These are phyloP conservation scores for Dichetophora obliterata DNA, from an alignment of 2,888 invertebrate genomes.

Conservation along the genomic window DNA sequence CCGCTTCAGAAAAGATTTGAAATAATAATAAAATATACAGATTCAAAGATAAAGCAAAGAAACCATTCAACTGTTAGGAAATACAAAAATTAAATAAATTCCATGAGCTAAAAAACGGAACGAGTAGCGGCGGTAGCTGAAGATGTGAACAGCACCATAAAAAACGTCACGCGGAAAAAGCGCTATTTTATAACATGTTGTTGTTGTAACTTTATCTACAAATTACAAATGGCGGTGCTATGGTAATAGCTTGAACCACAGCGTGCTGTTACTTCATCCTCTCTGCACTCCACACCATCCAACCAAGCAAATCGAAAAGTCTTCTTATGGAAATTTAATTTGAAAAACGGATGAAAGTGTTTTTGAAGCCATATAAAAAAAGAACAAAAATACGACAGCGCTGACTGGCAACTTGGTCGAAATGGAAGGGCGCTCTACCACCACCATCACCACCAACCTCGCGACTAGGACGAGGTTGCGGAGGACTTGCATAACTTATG, in stretches of 20 bases:
- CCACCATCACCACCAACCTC: no score
- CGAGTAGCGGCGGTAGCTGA: neutral
- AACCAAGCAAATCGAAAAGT: conserved; percentile 30
- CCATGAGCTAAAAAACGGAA: neutral
- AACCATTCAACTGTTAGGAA: conserved; percentile 14
- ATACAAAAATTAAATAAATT: conserved; percentile 41
- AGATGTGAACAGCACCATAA: neutral
- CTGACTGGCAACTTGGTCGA: neutral
- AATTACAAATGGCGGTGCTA: neutral
- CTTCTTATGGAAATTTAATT: conserved; percentile 64
- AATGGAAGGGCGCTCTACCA: neutral
- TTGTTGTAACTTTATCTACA: no score
- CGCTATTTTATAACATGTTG: no score
- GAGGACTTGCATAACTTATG: neutral
- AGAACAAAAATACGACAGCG: neutral
- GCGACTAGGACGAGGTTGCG: neutral
- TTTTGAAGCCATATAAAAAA: conserved; percentile 65
- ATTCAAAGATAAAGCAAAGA: conserved; percentile 19
- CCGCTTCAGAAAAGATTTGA: neutral
- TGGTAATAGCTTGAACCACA: neutral
- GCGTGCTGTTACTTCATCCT: no score
- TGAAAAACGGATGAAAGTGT: conserved; percentile 71
- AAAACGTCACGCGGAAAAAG: no score
- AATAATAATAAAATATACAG: conserved; percentile 20
- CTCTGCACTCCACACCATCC: no score